phyloP scores from a whole-genome alignment of 2,797 vertebrate species.

The Pipistrellus pygmaeus region DNA sequence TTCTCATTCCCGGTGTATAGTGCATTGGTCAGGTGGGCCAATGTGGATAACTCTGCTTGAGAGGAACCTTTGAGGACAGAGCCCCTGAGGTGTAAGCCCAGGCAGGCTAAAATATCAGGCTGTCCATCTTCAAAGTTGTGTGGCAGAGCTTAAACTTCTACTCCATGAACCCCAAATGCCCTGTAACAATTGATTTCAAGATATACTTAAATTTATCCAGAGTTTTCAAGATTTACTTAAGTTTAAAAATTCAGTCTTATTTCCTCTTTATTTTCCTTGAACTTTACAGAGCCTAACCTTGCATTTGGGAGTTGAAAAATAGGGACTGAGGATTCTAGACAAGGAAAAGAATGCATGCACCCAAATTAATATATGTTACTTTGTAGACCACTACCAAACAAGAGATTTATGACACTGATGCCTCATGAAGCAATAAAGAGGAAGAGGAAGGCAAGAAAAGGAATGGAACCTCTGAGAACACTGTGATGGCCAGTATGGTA shows the following conservation, averaged over 20 bases:
- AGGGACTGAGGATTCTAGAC: background rate
- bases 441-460: background rate
- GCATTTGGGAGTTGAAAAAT: background rate
- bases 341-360: background rate
- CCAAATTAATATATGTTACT: background rate
- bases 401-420: background rate
- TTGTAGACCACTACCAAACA: background rate
- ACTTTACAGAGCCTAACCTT: background rate
- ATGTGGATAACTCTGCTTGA: background rate
- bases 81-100: background rate
- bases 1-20: background rate
- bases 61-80: background rate
- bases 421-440: background rate
- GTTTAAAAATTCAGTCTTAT: background rate
- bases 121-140: background rate
- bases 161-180: background rate
- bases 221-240: slow-evolving; percentile 5
- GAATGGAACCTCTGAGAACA: background rate
- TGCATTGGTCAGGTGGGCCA: background rate
- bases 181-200: background rate
- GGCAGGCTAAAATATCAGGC: background rate
- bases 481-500: background rate
- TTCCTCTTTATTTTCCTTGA: slow-evolving; percentile 23
- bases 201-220: background rate
- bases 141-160: background rate